Evolutionary conservation across 1,140 invertebrate genomes (phyloP).

Genomic region (Nomia melanderi): DNA sequence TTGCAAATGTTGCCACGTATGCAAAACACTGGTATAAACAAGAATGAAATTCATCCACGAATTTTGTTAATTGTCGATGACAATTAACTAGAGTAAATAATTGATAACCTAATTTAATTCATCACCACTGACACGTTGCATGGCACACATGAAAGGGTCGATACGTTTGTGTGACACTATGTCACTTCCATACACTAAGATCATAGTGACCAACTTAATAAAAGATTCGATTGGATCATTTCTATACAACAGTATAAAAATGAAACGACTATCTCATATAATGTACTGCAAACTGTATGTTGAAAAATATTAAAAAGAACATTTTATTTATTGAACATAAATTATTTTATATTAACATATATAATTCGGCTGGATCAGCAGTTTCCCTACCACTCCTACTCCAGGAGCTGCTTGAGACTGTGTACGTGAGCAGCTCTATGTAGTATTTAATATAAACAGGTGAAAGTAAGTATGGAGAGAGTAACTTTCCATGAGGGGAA

Average conservation of each 20-base stretch:
- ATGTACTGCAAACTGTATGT: not conserved
- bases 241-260: not conserved
- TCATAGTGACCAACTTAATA: slow-evolving; percentile 27
- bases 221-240: not conserved
- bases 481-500: too few relatives aligned
- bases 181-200: not conserved
- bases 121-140: slow-evolving; percentile 10
- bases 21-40: slow-evolving; percentile 50
- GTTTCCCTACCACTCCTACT: too few relatives aligned
- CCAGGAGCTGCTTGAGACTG: too few relatives aligned
- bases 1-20: slow-evolving; percentile 69
- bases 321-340: not conserved
- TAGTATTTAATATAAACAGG: too few relatives aligned
- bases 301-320: not conserved
- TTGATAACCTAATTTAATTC: slow-evolving; percentile 47
- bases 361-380: too few relatives aligned
- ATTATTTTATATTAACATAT: too few relatives aligned
- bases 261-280: too few relatives aligned
- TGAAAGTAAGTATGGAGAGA: too few relatives aligned
- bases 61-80: slow-evolving; percentile 28
- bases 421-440: too few relatives aligned
- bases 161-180: slow-evolving; percentile 19
- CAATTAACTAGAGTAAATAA: slow-evolving; percentile 21
- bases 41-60: slow-evolving; percentile 25
- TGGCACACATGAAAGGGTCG: slow-evolving; percentile 11